Conservation (phyloP, 2,797 vertebrate genomes). For the Channa striata region DNA sequence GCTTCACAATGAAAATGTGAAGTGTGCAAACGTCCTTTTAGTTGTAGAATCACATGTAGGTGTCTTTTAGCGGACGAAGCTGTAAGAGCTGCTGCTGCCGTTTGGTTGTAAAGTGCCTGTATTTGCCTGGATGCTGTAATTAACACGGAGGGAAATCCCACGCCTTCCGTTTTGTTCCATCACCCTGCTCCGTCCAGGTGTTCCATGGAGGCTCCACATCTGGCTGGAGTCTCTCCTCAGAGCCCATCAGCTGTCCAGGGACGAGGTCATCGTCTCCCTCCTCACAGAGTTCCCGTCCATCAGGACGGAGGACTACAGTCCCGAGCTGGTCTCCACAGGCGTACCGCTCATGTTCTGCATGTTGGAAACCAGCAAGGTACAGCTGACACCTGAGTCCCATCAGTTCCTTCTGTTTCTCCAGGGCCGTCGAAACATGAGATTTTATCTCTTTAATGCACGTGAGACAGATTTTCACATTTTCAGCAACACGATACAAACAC, state of each 20-base stretch:
- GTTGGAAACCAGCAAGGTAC: constrained; percentile 90
- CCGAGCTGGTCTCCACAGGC: constrained; percentile 88
- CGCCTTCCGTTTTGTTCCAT: too few relatives aligned
- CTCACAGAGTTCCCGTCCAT: constrained; percentile 90
- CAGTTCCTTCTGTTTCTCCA: too few relatives aligned
- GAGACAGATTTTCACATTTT: too few relatives aligned
- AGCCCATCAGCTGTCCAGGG: constrained; percentile 88
- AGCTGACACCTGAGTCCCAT: too few relatives aligned
- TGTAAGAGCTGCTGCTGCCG: neutral
- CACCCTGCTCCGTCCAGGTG: constrained; percentile 80
- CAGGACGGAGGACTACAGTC: constrained; percentile 88
- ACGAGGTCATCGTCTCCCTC: constrained; percentile 86
- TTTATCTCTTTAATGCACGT: too few relatives aligned
- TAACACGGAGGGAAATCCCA: too few relatives aligned
- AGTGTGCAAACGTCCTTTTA: too few relatives aligned
- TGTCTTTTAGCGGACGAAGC: neutral
- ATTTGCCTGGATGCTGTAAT: neutral
- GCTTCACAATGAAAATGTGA: too few relatives aligned
- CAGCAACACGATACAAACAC: too few relatives aligned
- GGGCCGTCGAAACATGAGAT: too few relatives aligned
- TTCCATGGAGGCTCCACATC: constrained; percentile 93
- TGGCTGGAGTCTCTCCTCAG: constrained; percentile 91
- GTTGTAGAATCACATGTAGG: neutral
- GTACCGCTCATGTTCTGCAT: constrained; percentile 91
- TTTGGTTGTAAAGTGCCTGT: neutral